Percentiles rank a stretch among this genome's conserved stretches.
phyloP scores from a whole-genome alignment of 2,888 invertebrate genomes.

The Hedychridium roseum region DNA sequence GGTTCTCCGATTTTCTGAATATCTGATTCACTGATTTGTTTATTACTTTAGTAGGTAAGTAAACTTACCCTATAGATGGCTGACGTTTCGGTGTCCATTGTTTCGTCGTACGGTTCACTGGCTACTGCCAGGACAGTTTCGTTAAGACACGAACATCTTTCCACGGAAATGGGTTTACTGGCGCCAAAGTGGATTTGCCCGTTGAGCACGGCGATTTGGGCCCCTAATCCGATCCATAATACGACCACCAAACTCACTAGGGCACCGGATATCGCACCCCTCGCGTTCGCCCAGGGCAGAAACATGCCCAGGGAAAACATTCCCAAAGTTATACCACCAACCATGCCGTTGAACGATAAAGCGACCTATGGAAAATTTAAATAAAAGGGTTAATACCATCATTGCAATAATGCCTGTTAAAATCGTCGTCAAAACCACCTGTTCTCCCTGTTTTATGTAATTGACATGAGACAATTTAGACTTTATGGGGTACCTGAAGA shows the following conservation, averaged over 20 bases:
- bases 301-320: conserved; percentile 89
- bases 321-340: conserved; percentile 87
- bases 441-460: too few relatives aligned
- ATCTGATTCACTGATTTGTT: not conserved
- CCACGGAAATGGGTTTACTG: conserved; percentile 65
- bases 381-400: too few relatives aligned
- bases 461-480: too few relatives aligned
- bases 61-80: conserved; percentile 51
- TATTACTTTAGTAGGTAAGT: not conserved
- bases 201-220: conserved; percentile 69
- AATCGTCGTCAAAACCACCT: too few relatives aligned
- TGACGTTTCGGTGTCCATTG: conserved; percentile 32
- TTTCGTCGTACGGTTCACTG: not conserved
- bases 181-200: conserved; percentile 60
- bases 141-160: conserved; percentile 67
- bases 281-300: conserved; percentile 86
- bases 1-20: too few relatives aligned
- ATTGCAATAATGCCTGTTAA: too few relatives aligned
- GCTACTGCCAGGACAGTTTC: conserved; percentile 30
- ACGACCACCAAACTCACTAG: conserved; percentile 70
- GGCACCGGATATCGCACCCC: conserved; percentile 75
- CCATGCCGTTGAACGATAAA: conserved; percentile 87
- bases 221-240: conserved; percentile 73
- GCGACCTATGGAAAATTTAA: conserved; percentile 68
- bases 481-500: conserved; percentile 79